Base-by-base conservation (phyloP, 1,140 invertebrate species). In the Stegodyphus dumicola region DNA sequence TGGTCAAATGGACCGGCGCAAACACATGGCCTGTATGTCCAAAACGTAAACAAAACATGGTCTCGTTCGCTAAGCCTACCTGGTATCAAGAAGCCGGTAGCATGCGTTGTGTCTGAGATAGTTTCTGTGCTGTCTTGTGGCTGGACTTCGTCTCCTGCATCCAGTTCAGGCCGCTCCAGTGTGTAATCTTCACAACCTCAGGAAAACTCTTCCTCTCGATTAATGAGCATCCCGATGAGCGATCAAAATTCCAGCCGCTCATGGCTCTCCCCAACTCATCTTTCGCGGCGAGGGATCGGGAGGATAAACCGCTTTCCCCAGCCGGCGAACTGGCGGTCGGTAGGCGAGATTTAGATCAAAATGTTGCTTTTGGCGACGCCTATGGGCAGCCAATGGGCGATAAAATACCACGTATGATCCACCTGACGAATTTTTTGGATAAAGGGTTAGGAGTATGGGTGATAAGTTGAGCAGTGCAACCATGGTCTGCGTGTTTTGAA, bases 111-210 rank as follows among this genome's bases (percentile, higher is more conserved):
- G 17, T 81, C 69, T 6, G 18, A 6, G 6, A 6, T 73, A n/a
- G 71, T 69, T 69, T 7, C 33, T 9, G 7, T 18, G 66, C 11
- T 15, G n/a, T 11, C 9, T 67, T 67, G 13, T 33, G 69, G 65
- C 48, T 54, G 64, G 51, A 56, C 51, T 56, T 69, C 65, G 18
- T 81, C 78, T 64, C 78, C 60, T 81, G 77, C 65, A 69, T 78
- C 77, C 56, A 69, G 51, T 54, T 51, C 78, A 81, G 78, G 69
- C 18, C 33, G 67, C 69, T 81, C 78, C 78, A 81, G 78, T 73
- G 78, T 81, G 78, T 66, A 81, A 52, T 73, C 60, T 77, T 77
- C n/a, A 11, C 53, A 56, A 18, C 74, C 74, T 76, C 74, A 15
- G 53, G 17, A 69, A 64, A 70, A 67, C 17, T 67, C n/a, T 17